Evolutionary conservation across 2,113 vertebrate genomes (phyloP).

Genomic region (Cepphus grylle): DNA sequence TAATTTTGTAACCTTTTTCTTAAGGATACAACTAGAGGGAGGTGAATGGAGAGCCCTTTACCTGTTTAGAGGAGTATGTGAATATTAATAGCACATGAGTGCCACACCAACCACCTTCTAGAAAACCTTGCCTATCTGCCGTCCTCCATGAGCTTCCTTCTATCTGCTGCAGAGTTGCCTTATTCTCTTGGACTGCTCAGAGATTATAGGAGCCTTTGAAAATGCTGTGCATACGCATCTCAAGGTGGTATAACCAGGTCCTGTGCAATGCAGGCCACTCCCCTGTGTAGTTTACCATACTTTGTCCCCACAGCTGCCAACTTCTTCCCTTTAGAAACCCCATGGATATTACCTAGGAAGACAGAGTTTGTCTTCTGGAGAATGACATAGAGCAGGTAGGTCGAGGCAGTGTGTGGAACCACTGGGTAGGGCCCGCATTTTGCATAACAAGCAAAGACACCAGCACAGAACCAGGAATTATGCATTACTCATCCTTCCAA

Average conservation of each 20-base stretch:
- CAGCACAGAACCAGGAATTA: conserved; percentile 22
- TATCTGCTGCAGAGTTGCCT: neutral
- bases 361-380: neutral
- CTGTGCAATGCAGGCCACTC: neutral
- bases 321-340: neutral
- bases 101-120: neutral
- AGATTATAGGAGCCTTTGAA: neutral
- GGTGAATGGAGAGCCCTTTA: neutral
- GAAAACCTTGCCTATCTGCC: neutral
- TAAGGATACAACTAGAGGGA: neutral
- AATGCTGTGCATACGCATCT: neutral
- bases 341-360: neutral
- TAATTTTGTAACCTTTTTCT: neutral
- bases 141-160: neutral
- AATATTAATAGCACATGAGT: neutral
- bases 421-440: neutral
- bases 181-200: neutral
- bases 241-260: neutral
- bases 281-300: neutral
- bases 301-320: neutral
- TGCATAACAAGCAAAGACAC: neutral
- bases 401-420: fast-evolving
- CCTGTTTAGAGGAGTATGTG: neutral
- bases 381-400: neutral
- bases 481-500: conserved; percentile 36